phyloP scores from a whole-genome alignment of 1,140 invertebrate genomes.

The Phthorimaea operculella region DNA sequence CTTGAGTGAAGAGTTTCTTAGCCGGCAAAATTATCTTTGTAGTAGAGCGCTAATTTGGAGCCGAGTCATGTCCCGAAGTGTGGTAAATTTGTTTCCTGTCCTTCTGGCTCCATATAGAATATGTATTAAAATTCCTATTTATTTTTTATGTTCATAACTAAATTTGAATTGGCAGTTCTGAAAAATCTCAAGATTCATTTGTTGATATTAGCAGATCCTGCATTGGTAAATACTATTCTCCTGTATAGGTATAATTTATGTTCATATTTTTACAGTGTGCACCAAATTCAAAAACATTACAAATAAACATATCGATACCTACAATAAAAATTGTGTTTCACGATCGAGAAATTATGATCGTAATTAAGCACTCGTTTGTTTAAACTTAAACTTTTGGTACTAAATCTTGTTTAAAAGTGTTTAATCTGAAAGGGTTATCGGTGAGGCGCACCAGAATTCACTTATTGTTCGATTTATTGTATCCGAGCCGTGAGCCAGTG shows the following conservation, averaged over 20 bases:
- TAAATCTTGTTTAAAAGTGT: slow-evolving; percentile 1
- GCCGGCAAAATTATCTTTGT: background rate
- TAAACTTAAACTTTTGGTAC: background rate
- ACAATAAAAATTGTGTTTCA: no score
- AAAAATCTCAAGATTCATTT: no score
- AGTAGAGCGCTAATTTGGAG: slow-evolving; percentile 11
- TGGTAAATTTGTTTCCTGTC: slow-evolving; percentile 26
- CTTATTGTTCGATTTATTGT: slow-evolving; percentile 43
- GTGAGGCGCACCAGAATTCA: slow-evolving; percentile 31
- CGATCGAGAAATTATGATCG: no score
- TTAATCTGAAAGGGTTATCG: background rate
- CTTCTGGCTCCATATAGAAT: background rate
- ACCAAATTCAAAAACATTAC: no score
- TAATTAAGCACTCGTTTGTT: background rate
- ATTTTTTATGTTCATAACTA: background rate
- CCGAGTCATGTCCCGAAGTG: slow-evolving; percentile 15
- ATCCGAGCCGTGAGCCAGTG: slow-evolving; percentile 47
- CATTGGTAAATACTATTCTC: no score
- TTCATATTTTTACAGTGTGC: no score
- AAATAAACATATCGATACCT: no score
- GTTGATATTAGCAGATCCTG: no score
- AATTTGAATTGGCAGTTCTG: background rate
- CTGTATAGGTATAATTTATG: no score
- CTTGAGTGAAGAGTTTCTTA: background rate
- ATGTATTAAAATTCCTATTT: no score